A percentile compares a stretch with the other conserved stretches of the same genome.
Conservation (phyloP, 2,113 vertebrate species). For the Chaenocephalus aceratus region DNA sequence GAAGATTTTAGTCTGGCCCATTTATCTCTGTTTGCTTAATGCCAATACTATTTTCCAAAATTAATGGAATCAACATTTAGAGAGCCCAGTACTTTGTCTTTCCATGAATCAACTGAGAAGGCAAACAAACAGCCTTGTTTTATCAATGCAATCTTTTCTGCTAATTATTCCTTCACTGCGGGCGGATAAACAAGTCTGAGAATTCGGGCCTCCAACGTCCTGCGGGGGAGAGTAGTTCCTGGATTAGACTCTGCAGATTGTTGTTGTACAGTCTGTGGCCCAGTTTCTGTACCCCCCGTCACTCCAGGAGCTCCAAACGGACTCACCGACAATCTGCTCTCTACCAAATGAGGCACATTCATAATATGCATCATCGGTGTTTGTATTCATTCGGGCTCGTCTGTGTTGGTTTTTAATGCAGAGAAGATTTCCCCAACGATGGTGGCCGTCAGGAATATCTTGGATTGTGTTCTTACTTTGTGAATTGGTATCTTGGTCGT, state of each 20-base stretch:
- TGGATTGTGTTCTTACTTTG: neutral
- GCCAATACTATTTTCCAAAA: neutral
- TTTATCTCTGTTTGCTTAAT: neutral
- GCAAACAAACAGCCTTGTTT: neutral
- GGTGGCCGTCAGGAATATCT: neutral
- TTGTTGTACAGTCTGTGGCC: constrained; percentile 4
- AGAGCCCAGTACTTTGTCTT: neutral
- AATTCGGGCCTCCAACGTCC: neutral
- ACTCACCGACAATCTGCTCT: constrained; percentile 6
- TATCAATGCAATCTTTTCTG: neutral
- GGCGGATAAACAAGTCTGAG: constrained; percentile 5
- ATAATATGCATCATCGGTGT: neutral
- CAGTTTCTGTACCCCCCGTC: constrained; percentile 1
- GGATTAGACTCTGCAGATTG: constrained; percentile 6
- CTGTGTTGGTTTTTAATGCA: neutral
- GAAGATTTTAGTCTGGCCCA: neutral
- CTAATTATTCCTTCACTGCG: constrained; percentile 3
- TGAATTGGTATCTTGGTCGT: neutral
- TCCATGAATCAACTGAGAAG: neutral
- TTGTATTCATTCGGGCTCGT: neutral
- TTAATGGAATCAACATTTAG: constrained; percentile 8
- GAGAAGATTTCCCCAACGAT: neutral
- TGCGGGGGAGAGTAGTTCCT: neutral
- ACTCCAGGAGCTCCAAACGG: neutral
- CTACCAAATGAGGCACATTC: neutral